Evolutionary conservation across 2,797 vertebrate genomes (phyloP), one percentile per base, ranked within the genome.

Genomic region (Gymnopithys bicolor): DNA sequence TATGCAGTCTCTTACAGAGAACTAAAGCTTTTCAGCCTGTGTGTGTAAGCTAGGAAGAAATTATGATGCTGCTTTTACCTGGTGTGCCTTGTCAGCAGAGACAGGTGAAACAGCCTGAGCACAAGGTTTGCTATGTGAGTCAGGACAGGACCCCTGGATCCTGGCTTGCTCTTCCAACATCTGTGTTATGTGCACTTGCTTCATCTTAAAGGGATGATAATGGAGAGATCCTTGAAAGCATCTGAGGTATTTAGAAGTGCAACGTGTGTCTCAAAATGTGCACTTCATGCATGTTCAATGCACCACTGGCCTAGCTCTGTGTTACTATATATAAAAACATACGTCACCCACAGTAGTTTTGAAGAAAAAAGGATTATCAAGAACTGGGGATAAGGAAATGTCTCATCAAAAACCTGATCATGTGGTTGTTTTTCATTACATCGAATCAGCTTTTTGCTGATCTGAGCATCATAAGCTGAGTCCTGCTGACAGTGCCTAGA

Each of bases 271-370:
- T 59, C 55, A 46, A 68, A 56, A 48, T 10, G 12, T 45, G 37
- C 7, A 11, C 19, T 48, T 79, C 6, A 0, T 68, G 12, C 10
- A 3, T 10, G 17, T 24, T 58, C 27, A 43, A 8, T 62, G 33
- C 2, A 10, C 48, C 35, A 32, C 35, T 58, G 33, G 24, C 58
- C 19, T 0, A 0, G 27, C 22, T 79, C 35, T 35, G 13, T 4
- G 2, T 71, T 52, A 13, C 27, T 30, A 7, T 53, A 3, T 46
- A 24, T 43, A 12, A 68, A 71, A 78, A 41, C 23, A 14, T 16
- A 8, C 3, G 3, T 33, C 49, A 30, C 22, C 32, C 9, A 5
- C 24, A 11, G 2, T 5, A 48, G 25, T 23, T 89, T 45, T 74
- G 64, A 77, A 45, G 28, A 43, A 69, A 60, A 80, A 91, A 69